A percentile compares a stretch with the other conserved stretches of the same genome.
Conservation (phyloP, 1,140 invertebrate species). For the Littorina saxatilis region DNA sequence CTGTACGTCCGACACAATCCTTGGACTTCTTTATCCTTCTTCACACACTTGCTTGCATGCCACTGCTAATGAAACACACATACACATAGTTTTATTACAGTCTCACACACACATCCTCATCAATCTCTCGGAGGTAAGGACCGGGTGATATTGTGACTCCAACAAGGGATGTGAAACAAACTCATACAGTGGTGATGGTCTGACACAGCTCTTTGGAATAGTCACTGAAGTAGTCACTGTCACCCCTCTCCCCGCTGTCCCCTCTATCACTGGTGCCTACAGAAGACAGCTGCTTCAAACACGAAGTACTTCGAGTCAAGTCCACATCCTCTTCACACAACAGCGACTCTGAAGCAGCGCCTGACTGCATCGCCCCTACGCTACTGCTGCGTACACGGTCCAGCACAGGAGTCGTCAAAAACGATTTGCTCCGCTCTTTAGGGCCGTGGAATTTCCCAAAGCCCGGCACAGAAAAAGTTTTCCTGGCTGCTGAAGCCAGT, state of each 20-base stretch:
- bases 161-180: too few species aligned
- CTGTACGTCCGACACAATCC: too few species aligned
- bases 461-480: slow-evolving; percentile 39
- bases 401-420: slow-evolving; percentile 18
- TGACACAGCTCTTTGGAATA: slow-evolving; percentile 64
- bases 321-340: slow-evolving; percentile 18
- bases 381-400: slow-evolving; percentile 37
- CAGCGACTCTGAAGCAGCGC: background rate
- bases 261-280: slow-evolving; percentile 33
- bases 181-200: slow-evolving; percentile 48
- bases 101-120: too few species aligned
- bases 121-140: too few species aligned
- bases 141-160: too few species aligned
- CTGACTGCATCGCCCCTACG: slow-evolving; percentile 25
- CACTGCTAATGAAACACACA: too few species aligned
- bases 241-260: slow-evolving; percentile 33
- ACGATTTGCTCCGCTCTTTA: background rate
- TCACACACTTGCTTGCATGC: too few species aligned
- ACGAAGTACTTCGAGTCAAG: slow-evolving; percentile 1
- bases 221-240: slow-evolving; percentile 70
- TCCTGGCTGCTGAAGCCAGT: slow-evolving; percentile 28
- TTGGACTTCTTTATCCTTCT: too few species aligned
- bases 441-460: background rate
- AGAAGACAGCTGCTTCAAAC: slow-evolving; percentile 32
- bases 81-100: too few species aligned